Base-by-base conservation (phyloP, 1,140 invertebrate genomes). In the Drosophila busckii region DNA sequence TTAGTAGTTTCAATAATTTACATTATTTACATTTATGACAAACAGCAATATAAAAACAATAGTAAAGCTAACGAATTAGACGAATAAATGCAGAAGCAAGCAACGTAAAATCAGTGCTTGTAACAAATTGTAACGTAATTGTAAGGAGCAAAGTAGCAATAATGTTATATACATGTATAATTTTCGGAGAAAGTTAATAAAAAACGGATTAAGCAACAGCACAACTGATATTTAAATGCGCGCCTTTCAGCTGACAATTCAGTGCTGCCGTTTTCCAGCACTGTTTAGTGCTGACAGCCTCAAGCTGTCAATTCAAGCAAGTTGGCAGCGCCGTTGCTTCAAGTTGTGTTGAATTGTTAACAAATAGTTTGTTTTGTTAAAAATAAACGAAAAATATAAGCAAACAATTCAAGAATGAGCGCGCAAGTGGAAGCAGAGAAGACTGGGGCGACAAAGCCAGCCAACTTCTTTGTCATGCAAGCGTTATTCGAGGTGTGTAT, bases 1-100 rank as follows among this genome's bases (percentile, higher is more conserved):
- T 68, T 71, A 80, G 73, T 82, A 78, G 73, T 69, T 66, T 73
- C 75, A 73, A 78, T 82, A 80, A 78, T 78, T 78, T 78, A 78
- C 73, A 78, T 54, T 75, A 75, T 45, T 40, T 34, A 26, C 31
- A 41, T 40, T 20, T 26, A 49, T 28, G 35, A 45, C 15, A 48
- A 29, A 22, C 32, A 45, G 42, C 42, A 45, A 32, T 59, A 54
- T n/a, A 56, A 29, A 23, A 56, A 45, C 22, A 50, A 44, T 66
- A 78, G 65, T 25, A 64, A 75, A 75, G 49, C 70, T 65, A 75
- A 76, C 66, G 61, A 50, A 49, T 63, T 65, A 76, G 56, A 69
- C 28, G 55, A 63, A 66, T 40, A 31, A 65, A 68, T 80, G 73
- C 71, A 78, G 71, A 70, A 75, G 70, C 37, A 73, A 44, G 42